Conservation (phyloP, 1,140 invertebrate genomes). For the Mamestra configurata region DNA sequence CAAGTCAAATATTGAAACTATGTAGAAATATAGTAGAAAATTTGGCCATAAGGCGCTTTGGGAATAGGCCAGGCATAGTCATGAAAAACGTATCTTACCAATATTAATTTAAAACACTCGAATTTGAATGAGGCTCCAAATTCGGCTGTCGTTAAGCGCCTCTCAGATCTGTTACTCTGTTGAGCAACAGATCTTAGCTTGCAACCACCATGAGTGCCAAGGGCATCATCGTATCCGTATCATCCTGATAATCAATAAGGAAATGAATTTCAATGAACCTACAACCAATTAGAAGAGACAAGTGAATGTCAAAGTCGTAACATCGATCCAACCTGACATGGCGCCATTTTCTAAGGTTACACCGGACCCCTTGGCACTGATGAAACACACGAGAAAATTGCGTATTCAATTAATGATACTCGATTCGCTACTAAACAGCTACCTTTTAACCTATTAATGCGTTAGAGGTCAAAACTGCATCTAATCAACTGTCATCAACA, state of each 20-base stretch:
- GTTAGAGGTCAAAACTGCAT: slow-evolving; percentile 42
- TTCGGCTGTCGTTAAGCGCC: too few species aligned
- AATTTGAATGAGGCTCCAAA: too few species aligned
- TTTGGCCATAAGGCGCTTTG: too few species aligned
- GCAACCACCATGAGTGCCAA: too few species aligned
- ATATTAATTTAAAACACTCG: too few species aligned
- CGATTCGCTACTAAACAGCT: slow-evolving; percentile 3
- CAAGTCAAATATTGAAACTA: not conserved
- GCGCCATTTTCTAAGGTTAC: slow-evolving; percentile 8
- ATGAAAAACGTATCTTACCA: too few species aligned
- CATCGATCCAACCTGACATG: not conserved
- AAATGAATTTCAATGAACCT: not conserved
- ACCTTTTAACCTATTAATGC: slow-evolving; percentile 12
- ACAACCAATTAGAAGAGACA: slow-evolving; percentile 18
- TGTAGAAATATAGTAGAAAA: not conserved
- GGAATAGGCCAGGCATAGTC: too few species aligned
- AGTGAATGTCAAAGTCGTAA: slow-evolving; percentile 11
- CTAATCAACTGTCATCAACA: slow-evolving; percentile 53
- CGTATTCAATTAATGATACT: slow-evolving; percentile 32
- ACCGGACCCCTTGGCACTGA: slow-evolving; percentile 4
- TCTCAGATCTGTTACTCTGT: too few species aligned
- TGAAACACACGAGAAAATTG: slow-evolving; percentile 5
- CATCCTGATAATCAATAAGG: too few species aligned
- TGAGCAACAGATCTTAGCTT: too few species aligned
- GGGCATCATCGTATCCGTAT: too few species aligned